These are phyloP conservation scores for Eulemur macaco DNA, from an alignment of 2,113 vertebrate species.

Conservation along the genomic window DNA sequence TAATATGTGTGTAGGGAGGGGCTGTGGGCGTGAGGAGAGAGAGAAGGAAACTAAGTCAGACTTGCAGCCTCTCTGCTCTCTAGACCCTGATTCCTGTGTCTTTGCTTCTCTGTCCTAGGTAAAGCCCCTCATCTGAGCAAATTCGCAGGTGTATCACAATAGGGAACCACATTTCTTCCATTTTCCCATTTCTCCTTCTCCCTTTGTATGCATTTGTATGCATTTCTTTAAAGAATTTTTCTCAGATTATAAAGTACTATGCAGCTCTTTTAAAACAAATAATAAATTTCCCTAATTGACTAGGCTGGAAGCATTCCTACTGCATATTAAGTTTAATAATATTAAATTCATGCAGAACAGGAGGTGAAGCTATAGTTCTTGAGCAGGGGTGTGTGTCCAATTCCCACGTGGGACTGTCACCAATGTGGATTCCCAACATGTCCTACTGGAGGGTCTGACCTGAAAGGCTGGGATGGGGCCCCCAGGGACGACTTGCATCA, in stretches of 20 bases:
- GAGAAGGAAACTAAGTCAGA: not conserved
- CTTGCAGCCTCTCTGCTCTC: not conserved
- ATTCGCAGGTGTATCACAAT: not conserved
- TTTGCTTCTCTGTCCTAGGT: not conserved
- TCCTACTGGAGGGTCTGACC: not conserved
- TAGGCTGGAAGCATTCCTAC: too few species aligned
- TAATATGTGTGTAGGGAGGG: too few species aligned
- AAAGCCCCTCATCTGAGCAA: not conserved
- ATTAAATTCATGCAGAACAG: not conserved
- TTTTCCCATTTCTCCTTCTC: not conserved
- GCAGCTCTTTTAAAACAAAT: not conserved
- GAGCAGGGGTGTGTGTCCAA: not conserved
- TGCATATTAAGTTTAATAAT: not conserved
- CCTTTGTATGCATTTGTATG: not conserved
- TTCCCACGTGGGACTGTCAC: rapidly evolving
- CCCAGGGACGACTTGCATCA: rapidly evolving
- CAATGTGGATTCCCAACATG: not conserved
- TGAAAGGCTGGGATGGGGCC: not conserved
- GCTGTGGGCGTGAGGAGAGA: too few species aligned
- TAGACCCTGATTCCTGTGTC: not conserved
- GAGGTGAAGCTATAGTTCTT: not conserved
- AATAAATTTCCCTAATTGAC: not conserved
- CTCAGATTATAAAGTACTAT: not conserved
- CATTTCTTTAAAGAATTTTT: not conserved
- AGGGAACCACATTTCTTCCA: not conserved